Conservation (phyloP, 2,113 vertebrate species). For the Orycteropus afer region DNA sequence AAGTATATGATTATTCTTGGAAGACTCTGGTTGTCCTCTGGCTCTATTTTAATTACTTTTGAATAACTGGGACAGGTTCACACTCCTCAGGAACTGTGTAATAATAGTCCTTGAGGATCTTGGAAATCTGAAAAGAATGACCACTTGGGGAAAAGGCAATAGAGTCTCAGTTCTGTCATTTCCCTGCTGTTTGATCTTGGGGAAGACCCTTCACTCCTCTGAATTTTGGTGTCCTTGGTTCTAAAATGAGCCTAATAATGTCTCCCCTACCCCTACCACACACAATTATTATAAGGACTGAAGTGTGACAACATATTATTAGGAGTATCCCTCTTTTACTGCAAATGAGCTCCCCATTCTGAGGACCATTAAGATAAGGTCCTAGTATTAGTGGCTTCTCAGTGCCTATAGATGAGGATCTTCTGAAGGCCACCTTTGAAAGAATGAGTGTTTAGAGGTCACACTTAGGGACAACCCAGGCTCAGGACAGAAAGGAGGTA, state of each 20-base stretch:
- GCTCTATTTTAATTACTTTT: conserved; percentile 8
- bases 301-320: conserved; percentile 2
- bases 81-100: not conserved
- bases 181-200: conserved; percentile 44
- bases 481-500: not conserved
- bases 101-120: conserved; percentile 11
- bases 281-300: conserved; percentile 50
- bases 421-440: conserved; percentile 33
- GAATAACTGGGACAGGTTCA: not conserved
- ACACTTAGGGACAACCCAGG: not conserved
- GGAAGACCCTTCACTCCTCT: conserved; percentile 20
- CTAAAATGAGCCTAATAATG: conserved; percentile 44
- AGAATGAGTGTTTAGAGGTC: conserved; percentile 11
- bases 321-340: not conserved
- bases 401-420: conserved; percentile 9
- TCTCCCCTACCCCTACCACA: not conserved
- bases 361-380: not conserved
- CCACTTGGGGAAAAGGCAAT: not conserved
- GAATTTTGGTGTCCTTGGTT: conserved; percentile 17
- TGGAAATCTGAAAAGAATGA: conserved; percentile 15
- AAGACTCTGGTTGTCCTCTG: not conserved
- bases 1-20: not conserved
- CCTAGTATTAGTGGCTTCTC: conserved; percentile 4
- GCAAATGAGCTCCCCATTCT: conserved; percentile 7
- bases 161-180: not conserved